Evolutionary conservation across 2,888 invertebrate species (phyloP), one percentile per base, ranked within the genome.

Genomic region (Agonopterix alstromeriana): DNA sequence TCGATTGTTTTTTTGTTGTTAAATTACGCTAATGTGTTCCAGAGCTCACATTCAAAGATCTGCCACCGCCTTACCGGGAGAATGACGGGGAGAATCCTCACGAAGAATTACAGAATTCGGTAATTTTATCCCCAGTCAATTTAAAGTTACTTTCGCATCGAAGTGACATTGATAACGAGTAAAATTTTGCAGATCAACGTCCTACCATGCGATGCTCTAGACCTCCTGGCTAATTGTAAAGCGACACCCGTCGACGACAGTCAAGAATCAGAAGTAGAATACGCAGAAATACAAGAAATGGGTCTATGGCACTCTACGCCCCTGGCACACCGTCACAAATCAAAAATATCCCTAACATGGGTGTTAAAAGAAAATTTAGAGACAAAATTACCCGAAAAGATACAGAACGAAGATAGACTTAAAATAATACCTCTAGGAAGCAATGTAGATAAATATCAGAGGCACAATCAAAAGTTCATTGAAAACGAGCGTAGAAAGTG

Each of bases 311-410:
- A 88, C 57, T 87, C 89, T 8, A 83, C 87, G 42, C 84, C 89
- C 17, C 61, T 89, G 54, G 71, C 83, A 38, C 78, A 77, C 43
- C 70, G 85, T 17, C 87, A 87, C 61, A 86, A 87, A 59, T 88
- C 94, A 55, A 94, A 94, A 77, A 91, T 94, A 76, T 93, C 94
- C 49, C 86, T 94, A 49, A 93, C 94, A 47, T 94, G 94, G 94
- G 93, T 94, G 49, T 82, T 94, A 41, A 91, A 92, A 65, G 92
- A 93, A 57, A 91, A 92, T 60, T 85, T 90, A 45, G 90, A 90
- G 36, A 60, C 70, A 14, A 82, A 78, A 57, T 51, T 69, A 10
- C 65, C 71, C 5, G 73, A 75, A 9, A 77, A 70, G 12, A 47
- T 54, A 35, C 60, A 69, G 52, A 59, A 56, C 10, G 71, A 73